Base-by-base conservation (phyloP, 2,797 vertebrate species). In the Coreius guichenoti region DNA sequence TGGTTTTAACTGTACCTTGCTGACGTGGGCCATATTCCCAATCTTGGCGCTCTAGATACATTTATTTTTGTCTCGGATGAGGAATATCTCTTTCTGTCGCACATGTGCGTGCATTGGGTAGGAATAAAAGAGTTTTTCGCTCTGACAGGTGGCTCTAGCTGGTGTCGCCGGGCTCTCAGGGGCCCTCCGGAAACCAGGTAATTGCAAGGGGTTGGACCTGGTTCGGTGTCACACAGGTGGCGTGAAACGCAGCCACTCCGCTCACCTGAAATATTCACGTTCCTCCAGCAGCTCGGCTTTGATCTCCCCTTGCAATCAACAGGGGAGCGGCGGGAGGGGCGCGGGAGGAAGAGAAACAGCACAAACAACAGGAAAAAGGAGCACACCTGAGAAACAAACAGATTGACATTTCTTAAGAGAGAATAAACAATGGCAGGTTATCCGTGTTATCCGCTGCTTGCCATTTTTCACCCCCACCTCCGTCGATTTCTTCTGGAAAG, bases 211-310 rank as follows among this genome's bases (percentile, higher is more conserved):
- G 94, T 92, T 91, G 93, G 92, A 95, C 93, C 84, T 19, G 81
- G 91, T 92, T 92, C 87, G 82, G 92, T 78, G 86, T 93, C 90
- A 93, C 93, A 91, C 94, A 95, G 95, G 94, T 96, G 95, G 93
- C 90, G 93, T 91, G 94, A 94, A 95, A 92, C 90, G 65, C 91
- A 90, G 90, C 92, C 89, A 90, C 92, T 94, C 94, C 91, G 89
- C 92, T 91, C 93, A 95, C 93, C 95, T 96, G 94, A 96, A 96
- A 95, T 96, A 96, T 95, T 96, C 94, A 95, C 92, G 94, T 93
- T 93, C 92, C 93, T 95, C 92, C 92, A 91, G 91, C 92, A 90
- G 93, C 91, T 89, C 87, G 47, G 92, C 95, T 96, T 96, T 95
- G 95, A 96, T 96, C 95, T 95, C 8, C 83, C 6, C 83, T 87